phyloP scores from a whole-genome alignment of 1,140 invertebrate genomes.

The Camponotus vicinus region DNA sequence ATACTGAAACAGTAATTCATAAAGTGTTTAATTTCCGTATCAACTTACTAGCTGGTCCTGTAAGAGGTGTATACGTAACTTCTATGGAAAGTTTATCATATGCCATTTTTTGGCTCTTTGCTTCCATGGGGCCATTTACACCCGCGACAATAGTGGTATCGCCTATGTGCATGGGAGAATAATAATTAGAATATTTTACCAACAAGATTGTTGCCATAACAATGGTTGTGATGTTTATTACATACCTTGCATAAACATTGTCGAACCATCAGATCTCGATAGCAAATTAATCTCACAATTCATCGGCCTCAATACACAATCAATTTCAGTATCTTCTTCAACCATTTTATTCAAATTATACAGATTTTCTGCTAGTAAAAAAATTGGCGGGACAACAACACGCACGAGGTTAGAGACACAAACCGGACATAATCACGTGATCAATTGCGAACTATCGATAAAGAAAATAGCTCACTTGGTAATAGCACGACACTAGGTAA shows the following conservation, averaged over 20 bases:
- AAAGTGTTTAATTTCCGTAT: not conserved
- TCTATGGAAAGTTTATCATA: conserved; percentile 93
- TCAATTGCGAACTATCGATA: not conserved
- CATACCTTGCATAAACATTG: conserved; percentile 90
- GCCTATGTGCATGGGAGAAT: conserved; percentile 86
- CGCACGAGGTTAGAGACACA: not conserved
- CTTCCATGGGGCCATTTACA: conserved; percentile 94
- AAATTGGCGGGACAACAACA: conserved; percentile 27
- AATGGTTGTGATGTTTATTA: not conserved
- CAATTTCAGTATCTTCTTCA: conserved; percentile 65
- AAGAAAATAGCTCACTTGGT: not conserved
- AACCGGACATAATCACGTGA: not conserved
- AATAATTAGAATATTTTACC: conserved; percentile 17
- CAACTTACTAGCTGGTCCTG: conserved; percentile 90
- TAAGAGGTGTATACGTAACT: conserved; percentile 91
- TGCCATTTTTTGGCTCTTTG: conserved; percentile 91
- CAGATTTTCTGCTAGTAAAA: not conserved
- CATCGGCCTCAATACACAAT: conserved; percentile 81
- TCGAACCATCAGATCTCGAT: conserved; percentile 91
- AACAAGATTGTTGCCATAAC: not conserved
- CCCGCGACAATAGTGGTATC: conserved; percentile 92
- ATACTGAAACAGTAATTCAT: not conserved
- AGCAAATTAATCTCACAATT: conserved; percentile 90
- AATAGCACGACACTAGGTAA: too few species aligned
- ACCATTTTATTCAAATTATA: conserved; percentile 49